Evolutionary conservation across 1,140 invertebrate species (phyloP), one percentile per base, ranked within the genome.

Genomic region (Halotydeus destructor): DNA sequence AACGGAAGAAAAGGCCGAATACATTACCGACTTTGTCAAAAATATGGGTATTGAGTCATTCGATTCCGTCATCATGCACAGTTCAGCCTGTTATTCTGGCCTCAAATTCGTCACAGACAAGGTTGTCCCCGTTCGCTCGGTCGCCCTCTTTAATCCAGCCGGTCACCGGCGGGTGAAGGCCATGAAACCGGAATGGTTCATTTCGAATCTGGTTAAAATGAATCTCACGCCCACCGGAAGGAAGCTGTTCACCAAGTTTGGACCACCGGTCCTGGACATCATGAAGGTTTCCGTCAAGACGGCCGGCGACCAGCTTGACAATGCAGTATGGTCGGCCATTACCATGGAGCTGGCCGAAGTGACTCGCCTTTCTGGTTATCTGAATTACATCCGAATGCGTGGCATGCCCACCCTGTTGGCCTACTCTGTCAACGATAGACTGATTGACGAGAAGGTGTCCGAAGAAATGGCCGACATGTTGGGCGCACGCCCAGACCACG

Each of bases 171-270:
- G 24, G 12, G 18, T 22, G n/a, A 3, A 9, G 22, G 24, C 28
- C 3, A 41, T 41, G 27, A 33, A 33, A 28, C 40, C 40, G 8
- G 6, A 8, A 3, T 41, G 40, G 40, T 41, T 30, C 16, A 35
- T 16, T 11, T 12, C 19, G 6, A 30, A 22, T 3, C 9, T 16
- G 5, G 40, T n/a, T 22, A 14, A 19, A 12, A 6, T 41, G 6
- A 6, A 9, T 11, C 26, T 28, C 9, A 30, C 31, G 12, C 24
- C 12, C 12, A 9, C 14, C 23, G 40, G 40, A 5, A 8, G 40
- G 4, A 11, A 3, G 16, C 12, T 30, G n/a, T 41, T 37, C 8
- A n/a, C 8, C 8, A 16, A 8, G 21, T 16, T 36, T 8, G 34
- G 34, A 14, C 16, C 34, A n/a, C n/a, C 8, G n/a, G n/a, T 6